Base-by-base conservation (phyloP, 2,113 vertebrate genomes). In the Tragulus kanchil region DNA sequence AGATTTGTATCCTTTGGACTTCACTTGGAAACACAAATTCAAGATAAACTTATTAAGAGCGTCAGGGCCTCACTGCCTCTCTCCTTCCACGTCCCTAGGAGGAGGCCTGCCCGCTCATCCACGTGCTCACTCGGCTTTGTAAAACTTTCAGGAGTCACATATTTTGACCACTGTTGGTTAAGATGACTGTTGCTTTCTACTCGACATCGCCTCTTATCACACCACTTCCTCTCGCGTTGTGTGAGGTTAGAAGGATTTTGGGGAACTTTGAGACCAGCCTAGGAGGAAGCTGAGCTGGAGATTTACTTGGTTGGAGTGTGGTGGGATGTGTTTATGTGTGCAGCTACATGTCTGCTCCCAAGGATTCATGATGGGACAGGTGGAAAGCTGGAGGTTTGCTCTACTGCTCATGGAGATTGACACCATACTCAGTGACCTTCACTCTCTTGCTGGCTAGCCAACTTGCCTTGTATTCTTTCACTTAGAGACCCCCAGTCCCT, bases 41-140 rank as follows among this genome's bases (percentile, higher is more conserved):
- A 21, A 65, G 48, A 8, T 75, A 83, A 89, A 84, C 48, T 25
- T 73, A 83, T 16, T 64, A 62, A 56, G 26, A 19, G 62, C 14
- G 3, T 54, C 65, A 83, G 73, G 64, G 45, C 25, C 17, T 71
- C 48, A 3, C 54, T 61, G 42, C 11, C 23, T 23, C 6, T 26
- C 10, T 89, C 10, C 25, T 75, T 54, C 54, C 23, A 52, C 36
- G 23, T 59, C 28, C 8, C 48, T 31, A n/a, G n/a, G 73, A 75
- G 21, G 52, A 10, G 5, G 11, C 0, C 10, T 58, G 50, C 9
- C 31, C 25, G 8, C 62, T 3, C 4, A 4, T 54, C 8, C 5
- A 21, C 13, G 31, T 6, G 8, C 31, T 91, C 58, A 52, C 45
- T 45, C 31, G n/a, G 67, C 28, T 88, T 81, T 93, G 58, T 36